These are phyloP conservation scores for Pelobates cultripes DNA, from an alignment of 2,797 vertebrate species.

Conservation along the genomic window DNA sequence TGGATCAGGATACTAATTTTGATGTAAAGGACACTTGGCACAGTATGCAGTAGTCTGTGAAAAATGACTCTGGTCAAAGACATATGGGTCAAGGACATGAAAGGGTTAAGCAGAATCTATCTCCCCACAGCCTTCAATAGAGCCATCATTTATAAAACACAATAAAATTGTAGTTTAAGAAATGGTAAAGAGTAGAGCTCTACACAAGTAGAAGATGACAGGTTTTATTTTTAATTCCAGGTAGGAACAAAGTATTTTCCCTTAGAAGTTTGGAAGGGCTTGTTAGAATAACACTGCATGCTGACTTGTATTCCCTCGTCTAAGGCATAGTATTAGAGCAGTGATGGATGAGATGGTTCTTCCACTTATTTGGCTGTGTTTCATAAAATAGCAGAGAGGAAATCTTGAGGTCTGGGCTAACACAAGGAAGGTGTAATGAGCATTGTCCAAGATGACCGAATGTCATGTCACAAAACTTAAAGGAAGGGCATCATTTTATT, in stretches of 20 bases:
- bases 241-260: slow-evolving; percentile 31
- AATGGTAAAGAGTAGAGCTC: slow-evolving; percentile 9
- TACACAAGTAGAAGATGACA: slow-evolving; percentile 23
- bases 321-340: slow-evolving; percentile 72
- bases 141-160: slow-evolving; percentile 1
- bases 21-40: no score
- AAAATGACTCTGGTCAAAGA: slow-evolving; percentile 14
- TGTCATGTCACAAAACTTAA: slow-evolving; percentile 52
- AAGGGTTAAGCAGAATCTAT: slow-evolving; percentile 13
- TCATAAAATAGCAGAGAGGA: slow-evolving; percentile 61
- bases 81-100: slow-evolving; percentile 15
- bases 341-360: slow-evolving; percentile 74
- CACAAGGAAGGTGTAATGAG: slow-evolving; percentile 62
- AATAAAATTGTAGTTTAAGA: neutral
- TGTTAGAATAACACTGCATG: slow-evolving; percentile 12
- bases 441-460: slow-evolving; percentile 60
- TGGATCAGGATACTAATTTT: no score
- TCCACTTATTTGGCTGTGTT: slow-evolving; percentile 69
- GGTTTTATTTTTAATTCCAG: slow-evolving; percentile 33
- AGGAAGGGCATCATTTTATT: slow-evolving; percentile 52
- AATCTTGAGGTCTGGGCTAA: slow-evolving; percentile 57
- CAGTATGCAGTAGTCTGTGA: neutral
- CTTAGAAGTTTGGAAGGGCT: slow-evolving; percentile 29
- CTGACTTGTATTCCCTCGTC: slow-evolving; percentile 63
- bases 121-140: neutral